Percentiles rank a stretch among this genome's conserved stretches.
Evolutionary conservation across 2,888 invertebrate genomes (phyloP).

Genomic region (Diplazon laetatorius): DNA sequence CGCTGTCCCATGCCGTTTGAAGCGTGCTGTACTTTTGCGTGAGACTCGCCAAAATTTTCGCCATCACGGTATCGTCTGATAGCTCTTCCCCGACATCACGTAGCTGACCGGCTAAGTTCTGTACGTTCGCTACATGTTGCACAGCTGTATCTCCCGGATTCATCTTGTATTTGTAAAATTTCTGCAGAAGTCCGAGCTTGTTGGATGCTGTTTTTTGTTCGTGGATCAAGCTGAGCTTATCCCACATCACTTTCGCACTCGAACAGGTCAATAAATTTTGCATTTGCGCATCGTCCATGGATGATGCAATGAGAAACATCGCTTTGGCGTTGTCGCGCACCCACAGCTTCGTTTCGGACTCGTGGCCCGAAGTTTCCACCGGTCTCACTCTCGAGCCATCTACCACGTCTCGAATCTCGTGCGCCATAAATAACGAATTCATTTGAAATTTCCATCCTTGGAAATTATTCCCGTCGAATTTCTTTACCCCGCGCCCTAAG

Average conservation of each 20-base stretch:
- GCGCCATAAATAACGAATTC: conserved; percentile 42
- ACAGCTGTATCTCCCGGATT: conserved; percentile 52
- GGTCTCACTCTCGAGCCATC: conserved; percentile 45
- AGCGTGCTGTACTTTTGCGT: conserved; percentile 56
- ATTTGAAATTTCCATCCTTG: conserved; percentile 66
- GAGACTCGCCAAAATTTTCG: not conserved
- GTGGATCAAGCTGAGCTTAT: conserved; percentile 57
- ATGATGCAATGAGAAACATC: conserved; percentile 64
- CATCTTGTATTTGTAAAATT: conserved; percentile 62
- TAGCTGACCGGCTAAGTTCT: conserved; percentile 61
- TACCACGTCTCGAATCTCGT: conserved; percentile 54
- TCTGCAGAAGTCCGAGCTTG: conserved; percentile 57
- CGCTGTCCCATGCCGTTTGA: conserved; percentile 56
- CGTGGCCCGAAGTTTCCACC: conserved; percentile 6
- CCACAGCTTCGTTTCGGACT: conserved; percentile 50
- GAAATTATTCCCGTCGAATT: conserved; percentile 64
- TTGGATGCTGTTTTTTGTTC: conserved; percentile 67
- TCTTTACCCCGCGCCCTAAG: conserved; percentile 23
- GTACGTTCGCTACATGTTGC: conserved; percentile 60
- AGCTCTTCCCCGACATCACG: not conserved
- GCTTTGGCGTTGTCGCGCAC: conserved; percentile 64
- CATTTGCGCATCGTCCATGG: conserved; percentile 61
- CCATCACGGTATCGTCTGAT: not conserved
- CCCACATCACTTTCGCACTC: conserved; percentile 65
- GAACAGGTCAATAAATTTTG: conserved; percentile 52